Conservation (phyloP, 53 echinoderm and acorn worm species). For the Temnopleurus reevesii region DNA sequence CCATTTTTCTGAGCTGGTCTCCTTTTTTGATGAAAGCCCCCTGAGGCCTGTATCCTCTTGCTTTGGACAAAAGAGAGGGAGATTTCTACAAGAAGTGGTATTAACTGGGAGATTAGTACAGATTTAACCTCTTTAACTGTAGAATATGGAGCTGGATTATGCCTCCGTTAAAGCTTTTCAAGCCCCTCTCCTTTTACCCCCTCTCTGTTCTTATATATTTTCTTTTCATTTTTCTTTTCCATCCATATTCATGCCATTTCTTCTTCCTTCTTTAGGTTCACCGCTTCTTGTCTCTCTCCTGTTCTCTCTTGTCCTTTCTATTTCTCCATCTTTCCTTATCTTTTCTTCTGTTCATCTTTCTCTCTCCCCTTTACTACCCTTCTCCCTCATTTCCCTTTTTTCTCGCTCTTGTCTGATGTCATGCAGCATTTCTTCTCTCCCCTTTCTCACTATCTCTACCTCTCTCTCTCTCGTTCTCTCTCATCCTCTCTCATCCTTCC, state of each 20-base stretch:
- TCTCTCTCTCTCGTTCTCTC: too few species aligned
- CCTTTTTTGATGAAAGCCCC: background rate
- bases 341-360: too few species aligned
- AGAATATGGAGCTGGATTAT: background rate
- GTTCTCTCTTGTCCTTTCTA: background rate
- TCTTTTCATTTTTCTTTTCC: background rate
- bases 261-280: background rate
- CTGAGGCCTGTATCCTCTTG: constrained; percentile 15
- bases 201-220: background rate
- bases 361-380: background rate
- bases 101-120: constrained; percentile 49
- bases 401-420: background rate
- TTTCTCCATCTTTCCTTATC: background rate
- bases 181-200: background rate
- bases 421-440: background rate
- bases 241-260: background rate
- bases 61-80: background rate
- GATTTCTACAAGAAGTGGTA: background rate
- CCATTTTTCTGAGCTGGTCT: background rate
- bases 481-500: too few species aligned
- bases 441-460: background rate
- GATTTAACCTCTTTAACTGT: constrained; percentile 46
- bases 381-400: background rate
- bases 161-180: background rate
- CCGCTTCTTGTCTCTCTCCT: background rate